Base-by-base conservation (phyloP, 2,113 vertebrate genomes). In the Isichthys henryi region DNA sequence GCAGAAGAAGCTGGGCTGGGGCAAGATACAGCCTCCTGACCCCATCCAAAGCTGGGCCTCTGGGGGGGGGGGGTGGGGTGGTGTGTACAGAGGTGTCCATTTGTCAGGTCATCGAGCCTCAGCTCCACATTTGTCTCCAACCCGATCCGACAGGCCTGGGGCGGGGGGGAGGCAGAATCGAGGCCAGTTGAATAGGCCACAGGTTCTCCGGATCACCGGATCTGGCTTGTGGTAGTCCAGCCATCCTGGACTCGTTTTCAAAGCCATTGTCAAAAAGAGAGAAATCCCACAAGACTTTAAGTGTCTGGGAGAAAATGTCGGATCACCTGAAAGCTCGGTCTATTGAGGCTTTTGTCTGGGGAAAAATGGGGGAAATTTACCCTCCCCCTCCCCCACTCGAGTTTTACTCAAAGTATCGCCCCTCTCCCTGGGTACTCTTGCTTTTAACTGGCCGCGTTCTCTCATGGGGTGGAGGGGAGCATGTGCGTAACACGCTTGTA, bases 151-250 rank as follows among this genome's bases (percentile, higher is more conserved):
- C 93, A 93, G 91, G 88, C 86, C 86, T 50, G 90, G 66, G 91
- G 62, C 90, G 92, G 92, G 43, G 90, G 66, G 91, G 50, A 90
- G 92, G 93, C 91, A 89, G 91, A 93, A 93, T 94, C 90, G 91
- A 91, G 92, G 93, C 92, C 52, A 89, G 92, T 93, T 93, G 91
- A 91, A 91, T 91, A 89, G 91, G 94, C 94, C 92, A 91, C 91
- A 93, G 94, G 92, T 90, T 89, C 92, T 35, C 19, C 39, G 7
- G 21, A 90, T 91, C 92, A 92, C 90, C 86, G 92, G 87, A 87
- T 66, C 89, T 85, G 84, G 49, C 86, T 58, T 27, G 19, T 7
- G 2, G 19, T n/a, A 62, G 17, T 35, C n/a, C 21, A 35, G 52
- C 11, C 10, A 21, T n/a, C 86, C 52, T 62, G 53, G 53, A 66